phyloP scores from a whole-genome alignment of 2,113 vertebrate species.

The Lasiurus borealis region DNA sequence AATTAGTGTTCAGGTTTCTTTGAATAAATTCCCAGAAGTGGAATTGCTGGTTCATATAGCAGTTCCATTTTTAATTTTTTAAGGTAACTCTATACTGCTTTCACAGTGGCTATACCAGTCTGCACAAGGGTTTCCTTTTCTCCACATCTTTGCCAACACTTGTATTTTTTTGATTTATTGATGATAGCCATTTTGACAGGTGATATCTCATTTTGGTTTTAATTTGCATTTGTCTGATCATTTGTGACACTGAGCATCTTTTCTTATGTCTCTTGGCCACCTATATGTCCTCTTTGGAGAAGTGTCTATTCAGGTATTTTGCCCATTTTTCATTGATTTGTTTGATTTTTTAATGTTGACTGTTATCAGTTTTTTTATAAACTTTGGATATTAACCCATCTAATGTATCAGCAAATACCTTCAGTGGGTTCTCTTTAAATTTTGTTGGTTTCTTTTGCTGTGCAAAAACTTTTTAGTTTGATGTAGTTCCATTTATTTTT shows the following conservation, averaged over 20 bases:
- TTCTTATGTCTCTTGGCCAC: neutral
- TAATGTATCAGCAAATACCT: neutral
- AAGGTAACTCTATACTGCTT: neutral
- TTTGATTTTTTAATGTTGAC: neutral
- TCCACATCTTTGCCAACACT: neutral
- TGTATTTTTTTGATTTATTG: neutral
- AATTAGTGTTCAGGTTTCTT: neutral
- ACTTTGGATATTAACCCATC: neutral
- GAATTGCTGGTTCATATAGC: neutral
- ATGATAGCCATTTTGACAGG: neutral
- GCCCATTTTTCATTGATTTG: neutral
- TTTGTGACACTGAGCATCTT: neutral
- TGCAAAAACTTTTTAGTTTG: neutral
- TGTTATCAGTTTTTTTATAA: neutral
- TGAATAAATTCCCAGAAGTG: neutral
- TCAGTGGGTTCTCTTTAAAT: neutral
- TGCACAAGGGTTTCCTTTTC: neutral
- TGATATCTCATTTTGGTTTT: neutral
- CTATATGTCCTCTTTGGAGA: neutral
- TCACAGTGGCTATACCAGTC: neutral
- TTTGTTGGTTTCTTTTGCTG: neutral
- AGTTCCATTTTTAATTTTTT: neutral
- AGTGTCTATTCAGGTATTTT: neutral
- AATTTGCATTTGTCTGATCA: neutral
- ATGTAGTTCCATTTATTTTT: neutral